Conservation (phyloP, 2,797 vertebrate species). For the Hapalemur alaotrensis region DNA sequence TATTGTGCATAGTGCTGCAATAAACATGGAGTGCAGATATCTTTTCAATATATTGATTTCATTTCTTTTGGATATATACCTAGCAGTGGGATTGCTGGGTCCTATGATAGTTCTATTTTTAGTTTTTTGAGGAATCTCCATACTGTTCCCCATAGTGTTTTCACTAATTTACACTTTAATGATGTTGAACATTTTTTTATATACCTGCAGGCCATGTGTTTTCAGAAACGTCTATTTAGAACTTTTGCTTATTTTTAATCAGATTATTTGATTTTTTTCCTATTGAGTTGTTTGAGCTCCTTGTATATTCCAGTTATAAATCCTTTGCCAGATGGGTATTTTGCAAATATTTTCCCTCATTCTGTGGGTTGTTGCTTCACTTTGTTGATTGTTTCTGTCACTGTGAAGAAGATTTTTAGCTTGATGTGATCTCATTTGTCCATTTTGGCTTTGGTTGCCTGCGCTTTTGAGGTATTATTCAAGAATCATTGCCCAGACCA, state of each 20-base stretch:
- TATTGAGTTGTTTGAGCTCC: not conserved
- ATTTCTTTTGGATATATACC: not conserved
- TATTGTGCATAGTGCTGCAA: not conserved
- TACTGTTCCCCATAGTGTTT: not conserved
- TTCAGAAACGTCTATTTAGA: not conserved
- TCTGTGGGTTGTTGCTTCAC: not conserved
- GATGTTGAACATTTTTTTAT: not conserved
- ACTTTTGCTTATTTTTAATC: not conserved
- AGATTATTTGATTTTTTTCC: not conserved
- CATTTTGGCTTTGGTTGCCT: not conserved
- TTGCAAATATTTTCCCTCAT: not conserved
- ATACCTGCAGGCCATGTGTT: not conserved
- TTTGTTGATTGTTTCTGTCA: not conserved
- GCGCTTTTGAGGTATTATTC: not conserved
- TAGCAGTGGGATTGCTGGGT: not conserved
- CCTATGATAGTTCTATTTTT: not conserved
- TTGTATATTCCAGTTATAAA: not conserved
- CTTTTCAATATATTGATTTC: not conserved
- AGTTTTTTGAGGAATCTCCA: not conserved
- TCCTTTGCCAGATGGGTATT: not conserved
- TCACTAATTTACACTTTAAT: not conserved
- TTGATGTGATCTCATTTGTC: not conserved
- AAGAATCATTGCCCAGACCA: not conserved
- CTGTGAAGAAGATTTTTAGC: not conserved
- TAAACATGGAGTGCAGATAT: not conserved